phyloP scores from a whole-genome alignment of 2,888 invertebrate genomes.

The Tetheella fluctuosa region DNA sequence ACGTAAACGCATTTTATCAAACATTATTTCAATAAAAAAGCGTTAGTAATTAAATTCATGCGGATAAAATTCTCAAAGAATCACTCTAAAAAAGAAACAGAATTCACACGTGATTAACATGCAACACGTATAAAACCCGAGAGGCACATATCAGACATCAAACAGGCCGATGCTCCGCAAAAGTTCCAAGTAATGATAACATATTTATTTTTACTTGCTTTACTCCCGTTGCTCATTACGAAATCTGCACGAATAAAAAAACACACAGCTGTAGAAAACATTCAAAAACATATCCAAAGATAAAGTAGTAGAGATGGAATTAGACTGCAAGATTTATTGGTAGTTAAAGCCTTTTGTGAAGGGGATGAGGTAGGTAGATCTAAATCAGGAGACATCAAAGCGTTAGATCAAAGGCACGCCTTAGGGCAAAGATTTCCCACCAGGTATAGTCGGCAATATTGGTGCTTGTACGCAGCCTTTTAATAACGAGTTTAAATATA shows the following conservation, averaged over 20 bases:
- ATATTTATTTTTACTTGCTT: conserved; percentile 52
- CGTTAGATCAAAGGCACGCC: conserved; percentile 50
- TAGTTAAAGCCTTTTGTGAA: conserved; percentile 18
- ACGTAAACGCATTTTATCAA: too few relatives aligned
- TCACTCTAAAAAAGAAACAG: not conserved
- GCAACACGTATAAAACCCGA: not conserved
- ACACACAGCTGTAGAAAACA: conserved; percentile 17
- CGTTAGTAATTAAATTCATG: too few relatives aligned
- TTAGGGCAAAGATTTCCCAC: conserved; percentile 48
- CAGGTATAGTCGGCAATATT: conserved; percentile 52
- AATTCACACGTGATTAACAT: not conserved
- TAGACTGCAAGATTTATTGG: not conserved
- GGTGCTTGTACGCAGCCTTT: conserved; percentile 33
- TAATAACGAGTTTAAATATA: conserved; percentile 38
- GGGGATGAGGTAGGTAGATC: conserved; percentile 28
- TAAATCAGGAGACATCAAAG: conserved; percentile 49
- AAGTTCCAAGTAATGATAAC: conserved; percentile 39
- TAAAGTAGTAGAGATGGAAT: not conserved
- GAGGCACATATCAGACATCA: conserved; percentile 5
- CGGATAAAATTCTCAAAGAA: not conserved
- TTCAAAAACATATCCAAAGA: conserved; percentile 16
- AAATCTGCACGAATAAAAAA: conserved; percentile 49
- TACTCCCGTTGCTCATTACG: conserved; percentile 61
- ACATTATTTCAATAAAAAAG: too few relatives aligned
- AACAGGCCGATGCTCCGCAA: conserved; percentile 4